Conservation (phyloP, 35 echinoderm and acorn worm genomes). For the Patiria miniata region DNA sequence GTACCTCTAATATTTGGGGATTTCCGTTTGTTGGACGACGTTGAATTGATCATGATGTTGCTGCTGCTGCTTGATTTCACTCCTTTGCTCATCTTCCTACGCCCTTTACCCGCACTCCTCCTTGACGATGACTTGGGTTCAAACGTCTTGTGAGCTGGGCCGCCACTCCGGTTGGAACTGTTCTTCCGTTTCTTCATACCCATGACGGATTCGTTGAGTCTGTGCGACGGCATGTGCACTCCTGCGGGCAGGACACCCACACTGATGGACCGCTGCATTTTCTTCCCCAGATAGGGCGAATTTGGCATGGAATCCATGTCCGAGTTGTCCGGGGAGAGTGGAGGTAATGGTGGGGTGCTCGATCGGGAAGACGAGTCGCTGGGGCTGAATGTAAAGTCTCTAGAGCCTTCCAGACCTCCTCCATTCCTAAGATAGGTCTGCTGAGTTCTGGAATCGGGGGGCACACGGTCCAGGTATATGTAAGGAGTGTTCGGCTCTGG, state of each 20-base stretch:
- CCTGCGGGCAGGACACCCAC: constrained; percentile 8
- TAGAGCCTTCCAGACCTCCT: constrained; percentile 8
- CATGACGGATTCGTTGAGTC: background rate
- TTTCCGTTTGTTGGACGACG: constrained; percentile 32
- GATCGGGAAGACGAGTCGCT: constrained; percentile 70
- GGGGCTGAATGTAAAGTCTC: constrained; percentile 1
- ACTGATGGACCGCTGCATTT: constrained; percentile 50
- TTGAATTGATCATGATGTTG: background rate
- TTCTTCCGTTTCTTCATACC: constrained; percentile 32
- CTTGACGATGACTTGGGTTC: constrained; percentile 44
- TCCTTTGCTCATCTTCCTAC: constrained; percentile 46
- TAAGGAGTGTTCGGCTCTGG: background rate
- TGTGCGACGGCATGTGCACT: background rate
- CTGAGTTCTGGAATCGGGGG: background rate
- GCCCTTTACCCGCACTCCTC: constrained; percentile 51
- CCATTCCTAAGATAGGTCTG: constrained; percentile 9
- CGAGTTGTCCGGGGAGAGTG: constrained; percentile 73
- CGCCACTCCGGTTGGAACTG: constrained; percentile 3
- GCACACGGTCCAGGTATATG: background rate
- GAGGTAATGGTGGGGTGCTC: constrained; percentile 78
- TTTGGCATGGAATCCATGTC: constrained; percentile 57
- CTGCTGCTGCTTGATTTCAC: constrained; percentile 35
- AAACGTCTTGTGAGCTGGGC: constrained; percentile 22
- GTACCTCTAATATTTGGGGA: constrained; percentile 57
- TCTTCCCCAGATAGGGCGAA: constrained; percentile 44